phyloP scores from a whole-genome alignment of 2,797 vertebrate species.

The Anisognathus igniventris region DNA sequence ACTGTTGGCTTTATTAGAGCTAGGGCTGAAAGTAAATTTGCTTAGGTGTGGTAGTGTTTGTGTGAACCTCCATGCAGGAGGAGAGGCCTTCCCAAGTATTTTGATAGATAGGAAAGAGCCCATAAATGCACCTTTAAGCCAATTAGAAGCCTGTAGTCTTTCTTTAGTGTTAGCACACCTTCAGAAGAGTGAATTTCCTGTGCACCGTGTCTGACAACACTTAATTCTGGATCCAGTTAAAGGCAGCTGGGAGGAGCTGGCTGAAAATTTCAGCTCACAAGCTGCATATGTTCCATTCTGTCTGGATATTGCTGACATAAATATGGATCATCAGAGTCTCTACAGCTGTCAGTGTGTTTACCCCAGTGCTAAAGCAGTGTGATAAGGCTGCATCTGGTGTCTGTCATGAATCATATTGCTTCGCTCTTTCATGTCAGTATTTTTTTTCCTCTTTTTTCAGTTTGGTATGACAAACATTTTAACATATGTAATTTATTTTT shows the following conservation, averaged over 20 bases:
- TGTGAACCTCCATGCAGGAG: neutral
- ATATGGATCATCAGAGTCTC: neutral
- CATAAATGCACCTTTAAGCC: neutral
- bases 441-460: neutral
- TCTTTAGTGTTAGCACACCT: neutral
- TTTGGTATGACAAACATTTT: neutral
- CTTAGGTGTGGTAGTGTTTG: neutral
- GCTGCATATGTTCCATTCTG: neutral
- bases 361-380: neutral
- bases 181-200: neutral
- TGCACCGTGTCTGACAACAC: fast-evolving
- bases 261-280: neutral
- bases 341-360: neutral
- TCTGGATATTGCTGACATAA: neutral
- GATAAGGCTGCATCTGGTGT: neutral
- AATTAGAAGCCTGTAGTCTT: neutral
- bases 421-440: neutral
- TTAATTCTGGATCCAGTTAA: neutral
- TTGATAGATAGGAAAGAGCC: neutral
- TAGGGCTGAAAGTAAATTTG: neutral
- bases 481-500: neutral
- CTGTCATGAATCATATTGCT: neutral
- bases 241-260: neutral
- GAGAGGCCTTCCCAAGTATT: neutral
- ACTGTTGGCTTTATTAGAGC: neutral